These are phyloP conservation scores for Mimumesa dahlbomi DNA, from an alignment of 2,888 invertebrate genomes.

Conservation along the genomic window DNA sequence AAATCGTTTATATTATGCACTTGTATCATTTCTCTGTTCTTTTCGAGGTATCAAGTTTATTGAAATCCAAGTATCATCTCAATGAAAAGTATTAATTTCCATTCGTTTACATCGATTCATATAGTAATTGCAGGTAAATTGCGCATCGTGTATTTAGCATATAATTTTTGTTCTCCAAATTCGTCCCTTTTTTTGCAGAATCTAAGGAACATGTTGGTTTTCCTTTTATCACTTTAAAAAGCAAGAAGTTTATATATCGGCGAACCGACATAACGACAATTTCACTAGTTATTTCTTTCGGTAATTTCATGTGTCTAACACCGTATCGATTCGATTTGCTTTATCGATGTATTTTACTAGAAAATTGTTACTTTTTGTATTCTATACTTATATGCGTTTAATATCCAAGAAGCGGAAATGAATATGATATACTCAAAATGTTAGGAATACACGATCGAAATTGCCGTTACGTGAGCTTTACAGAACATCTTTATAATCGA, in stretches of 20 bases:
- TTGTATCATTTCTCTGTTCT: constrained; percentile 71
- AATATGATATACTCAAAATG: too few species aligned
- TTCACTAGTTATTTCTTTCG: constrained; percentile 1
- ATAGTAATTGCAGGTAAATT: constrained; percentile 75
- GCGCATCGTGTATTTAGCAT: constrained; percentile 73
- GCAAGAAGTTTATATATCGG: constrained; percentile 5
- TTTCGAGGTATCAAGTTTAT: constrained; percentile 81
- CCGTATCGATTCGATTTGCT: background rate
- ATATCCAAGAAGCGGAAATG: too few species aligned
- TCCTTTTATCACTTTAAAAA: constrained; percentile 21
- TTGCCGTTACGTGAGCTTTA: constrained; percentile 47
- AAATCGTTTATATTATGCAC: constrained; percentile 43
- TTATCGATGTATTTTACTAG: too few species aligned
- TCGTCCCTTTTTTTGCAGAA: constrained; percentile 32
- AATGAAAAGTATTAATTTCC: constrained; percentile 76
- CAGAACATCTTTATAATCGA: constrained; percentile 10
- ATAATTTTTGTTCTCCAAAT: constrained; percentile 62
- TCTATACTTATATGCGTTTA: too few species aligned
- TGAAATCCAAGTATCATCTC: constrained; percentile 77
- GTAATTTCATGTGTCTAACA: background rate
- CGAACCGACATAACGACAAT: constrained; percentile 50
- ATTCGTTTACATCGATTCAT: constrained; percentile 78
- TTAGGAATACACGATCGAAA: too few species aligned
- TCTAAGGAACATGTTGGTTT: constrained; percentile 35
- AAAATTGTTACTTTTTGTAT: too few species aligned